Conservation (phyloP, 2,113 vertebrate genomes). For the Cricetomys ansorgei region DNA sequence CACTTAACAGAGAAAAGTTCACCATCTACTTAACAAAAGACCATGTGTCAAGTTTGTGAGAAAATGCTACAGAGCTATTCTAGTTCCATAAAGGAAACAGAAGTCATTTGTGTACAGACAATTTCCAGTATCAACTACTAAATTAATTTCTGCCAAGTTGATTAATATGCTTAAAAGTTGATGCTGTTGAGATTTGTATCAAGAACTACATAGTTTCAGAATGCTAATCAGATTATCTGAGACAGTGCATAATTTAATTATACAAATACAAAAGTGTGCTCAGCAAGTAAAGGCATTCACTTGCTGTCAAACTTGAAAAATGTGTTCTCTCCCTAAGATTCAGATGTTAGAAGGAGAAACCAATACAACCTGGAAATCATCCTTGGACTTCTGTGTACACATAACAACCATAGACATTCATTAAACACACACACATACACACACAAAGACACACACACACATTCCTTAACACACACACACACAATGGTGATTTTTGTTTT, state of each 20-base stretch:
- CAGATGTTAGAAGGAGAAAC: not conserved
- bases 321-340: not conserved
- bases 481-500: no score
- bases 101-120: constrained; percentile 73
- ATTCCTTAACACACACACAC: not conserved
- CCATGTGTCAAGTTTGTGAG: constrained; percentile 47
- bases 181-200: constrained; percentile 69
- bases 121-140: constrained; percentile 70
- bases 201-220: not conserved
- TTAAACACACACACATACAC: not conserved
- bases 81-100: constrained; percentile 52
- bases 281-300: constrained; percentile 39
- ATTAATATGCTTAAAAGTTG: constrained; percentile 70
- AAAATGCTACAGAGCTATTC: constrained; percentile 54
- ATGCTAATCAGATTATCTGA: constrained; percentile 39
- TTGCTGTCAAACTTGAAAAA: not conserved
- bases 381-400: not conserved
- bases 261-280: constrained; percentile 1
- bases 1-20: constrained; percentile 31
- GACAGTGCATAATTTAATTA: constrained; percentile 22
- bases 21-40: constrained; percentile 42
- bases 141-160: constrained; percentile 70
- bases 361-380: not conserved
- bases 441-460: not conserved
- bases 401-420: no score